Base-by-base conservation (phyloP, 1,140 invertebrate genomes). In the Phymastichus coffea region DNA sequence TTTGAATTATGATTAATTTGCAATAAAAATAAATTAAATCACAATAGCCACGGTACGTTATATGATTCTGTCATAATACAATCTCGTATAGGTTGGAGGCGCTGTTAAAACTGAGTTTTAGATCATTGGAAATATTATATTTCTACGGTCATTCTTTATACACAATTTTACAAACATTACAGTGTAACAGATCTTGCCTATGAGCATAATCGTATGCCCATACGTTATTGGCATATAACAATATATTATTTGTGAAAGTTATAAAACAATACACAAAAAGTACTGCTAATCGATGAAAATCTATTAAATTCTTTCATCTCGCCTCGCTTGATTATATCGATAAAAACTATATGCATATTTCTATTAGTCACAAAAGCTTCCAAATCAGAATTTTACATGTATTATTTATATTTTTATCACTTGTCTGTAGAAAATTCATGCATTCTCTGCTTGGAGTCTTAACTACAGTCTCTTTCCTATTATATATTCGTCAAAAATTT, bases 81-180 rank as follows among this genome's bases (percentile, higher is more conserved):
- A 52, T 47, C 54, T n/a, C 35, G 53, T 48, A 48, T 19, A 54
- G 25, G 35, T 49, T 19, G 40, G 43, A 60, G 22, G 40, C n/a
- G 22, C 17, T 40, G 17, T 52, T 48, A 52, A 54, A 54, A 40
- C 25, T 60, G 48, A 28, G 44, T 52, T 59, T 54, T 17, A 54
- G 33, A 47, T 48, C 15, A 54, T 55, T 47, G 49, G 49, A 61
- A 61, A 61, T 61, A 55, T 61, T 55, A 61, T 20, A 43, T n/a
- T n/a, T n/a, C n/a, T 61, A 61, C 43, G 23, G 28, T 28, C 26
- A 30, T 61, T 19, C 52, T 61, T 61, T 61, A 46, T 61, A 61
- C 59, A 61, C 38, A 61, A 61, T 56, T 61, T 61, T 55, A 61
- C 59, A 61, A 60, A 61, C 52, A 56, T 56, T 49, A 55, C 47